Conservation (phyloP, 2,797 vertebrate species). For the Sebastes aleutianus region DNA sequence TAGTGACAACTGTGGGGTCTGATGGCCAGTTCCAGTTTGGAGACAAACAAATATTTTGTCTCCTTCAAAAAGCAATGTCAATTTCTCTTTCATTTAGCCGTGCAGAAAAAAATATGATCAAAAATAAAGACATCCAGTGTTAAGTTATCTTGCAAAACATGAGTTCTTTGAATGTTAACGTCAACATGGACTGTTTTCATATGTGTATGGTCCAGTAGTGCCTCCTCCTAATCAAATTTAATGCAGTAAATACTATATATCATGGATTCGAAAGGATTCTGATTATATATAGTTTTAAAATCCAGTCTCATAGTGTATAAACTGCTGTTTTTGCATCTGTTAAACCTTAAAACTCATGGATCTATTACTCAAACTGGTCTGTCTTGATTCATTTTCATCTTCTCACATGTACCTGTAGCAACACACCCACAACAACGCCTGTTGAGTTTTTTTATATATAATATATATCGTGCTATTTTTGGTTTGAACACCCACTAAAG, state of each 20-base stretch:
- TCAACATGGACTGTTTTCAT: background rate
- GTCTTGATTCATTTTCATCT: constrained; percentile 27
- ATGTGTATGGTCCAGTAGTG: background rate
- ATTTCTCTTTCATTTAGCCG: background rate
- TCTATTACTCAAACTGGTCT: constrained; percentile 12
- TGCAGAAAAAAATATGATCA: background rate
- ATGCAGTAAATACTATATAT: background rate
- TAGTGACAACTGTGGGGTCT: background rate
- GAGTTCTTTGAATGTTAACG: background rate
- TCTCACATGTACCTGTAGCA: constrained; percentile 25
- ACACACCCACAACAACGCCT: constrained; percentile 8
- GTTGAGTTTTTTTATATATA: background rate
- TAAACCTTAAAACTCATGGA: background rate
- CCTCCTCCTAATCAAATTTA: background rate
- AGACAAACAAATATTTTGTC: background rate
- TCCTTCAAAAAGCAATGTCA: background rate
- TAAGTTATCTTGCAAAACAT: background rate
- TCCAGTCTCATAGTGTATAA: background rate
- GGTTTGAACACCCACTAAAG: constrained; percentile 17
- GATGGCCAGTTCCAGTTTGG: background rate
- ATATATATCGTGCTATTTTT: constrained; percentile 21
- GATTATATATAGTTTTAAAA: background rate
- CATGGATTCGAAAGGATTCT: background rate
- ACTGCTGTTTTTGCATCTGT: background rate
- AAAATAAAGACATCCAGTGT: background rate